A percentile compares a stretch with the other conserved stretches of the same genome.
These are phyloP conservation scores for Girardinichthys multiradiatus DNA, from an alignment of 2,113 vertebrate genomes.

Conservation along the genomic window DNA sequence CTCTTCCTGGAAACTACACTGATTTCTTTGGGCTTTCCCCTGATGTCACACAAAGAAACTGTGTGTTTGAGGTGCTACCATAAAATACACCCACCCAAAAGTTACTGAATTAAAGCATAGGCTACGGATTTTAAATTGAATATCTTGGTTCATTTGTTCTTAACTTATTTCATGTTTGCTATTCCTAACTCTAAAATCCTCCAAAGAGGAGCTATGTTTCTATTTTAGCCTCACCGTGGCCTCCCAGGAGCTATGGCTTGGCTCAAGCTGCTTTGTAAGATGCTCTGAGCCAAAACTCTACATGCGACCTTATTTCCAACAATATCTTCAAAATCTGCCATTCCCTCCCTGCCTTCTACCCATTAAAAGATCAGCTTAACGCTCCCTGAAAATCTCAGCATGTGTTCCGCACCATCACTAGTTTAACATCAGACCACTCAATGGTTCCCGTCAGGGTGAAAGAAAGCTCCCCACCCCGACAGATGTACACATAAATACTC, in stretches of 20 bases:
- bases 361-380: conserved; percentile 47
- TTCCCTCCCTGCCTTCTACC: conserved; percentile 49
- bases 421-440: conserved; percentile 40
- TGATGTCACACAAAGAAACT: too few species aligned
- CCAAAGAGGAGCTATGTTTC: conserved; percentile 26
- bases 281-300: conserved; percentile 46
- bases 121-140: conserved; percentile 13
- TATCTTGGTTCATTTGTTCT: conserved; percentile 8
- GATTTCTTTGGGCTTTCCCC: too few species aligned
- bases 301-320: conserved; percentile 67
- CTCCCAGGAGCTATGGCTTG: conserved; percentile 33
- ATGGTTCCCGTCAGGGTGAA: conserved; percentile 36
- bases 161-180: conserved; percentile 8
- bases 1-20: too few species aligned
- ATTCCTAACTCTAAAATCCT: neutral
- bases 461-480: conserved; percentile 12
- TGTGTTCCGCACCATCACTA: conserved; percentile 34
- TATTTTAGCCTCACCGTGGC: conserved; percentile 25
- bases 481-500: conserved; percentile 29
- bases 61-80: too few species aligned
- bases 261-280: conserved; percentile 37
- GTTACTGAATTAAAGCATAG: conserved; percentile 15
- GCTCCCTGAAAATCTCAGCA: conserved; percentile 34
- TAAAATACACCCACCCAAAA: conserved; percentile 1
- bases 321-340: conserved; percentile 67